Conservation (phyloP, 1,140 invertebrate genomes). For the Dendrolimus kikuchii region DNA sequence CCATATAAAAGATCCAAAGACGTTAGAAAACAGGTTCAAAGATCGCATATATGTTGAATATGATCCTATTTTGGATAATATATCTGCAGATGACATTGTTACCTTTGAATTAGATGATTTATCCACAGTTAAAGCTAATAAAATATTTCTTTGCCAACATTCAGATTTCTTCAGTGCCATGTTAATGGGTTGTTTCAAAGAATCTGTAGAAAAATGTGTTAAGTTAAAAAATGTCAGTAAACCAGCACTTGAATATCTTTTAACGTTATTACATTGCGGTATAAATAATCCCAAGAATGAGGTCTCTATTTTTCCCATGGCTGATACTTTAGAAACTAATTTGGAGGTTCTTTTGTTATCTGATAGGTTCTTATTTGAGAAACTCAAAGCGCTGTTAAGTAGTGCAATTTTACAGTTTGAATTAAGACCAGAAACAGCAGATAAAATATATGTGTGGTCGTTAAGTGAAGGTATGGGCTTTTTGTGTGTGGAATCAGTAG, state of each 20-base stretch:
- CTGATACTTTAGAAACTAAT: constrained; percentile 69
- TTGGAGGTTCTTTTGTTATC: constrained; percentile 78
- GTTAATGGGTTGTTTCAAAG: constrained; percentile 78
- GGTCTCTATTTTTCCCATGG: constrained; percentile 54
- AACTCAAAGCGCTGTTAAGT: constrained; percentile 71
- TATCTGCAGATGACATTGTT: constrained; percentile 61
- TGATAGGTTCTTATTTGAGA: constrained; percentile 77
- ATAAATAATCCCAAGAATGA: constrained; percentile 58
- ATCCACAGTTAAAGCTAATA: constrained; percentile 74
- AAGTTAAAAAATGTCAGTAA: constrained; percentile 73
- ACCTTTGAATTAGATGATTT: constrained; percentile 78
- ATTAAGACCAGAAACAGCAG: constrained; percentile 57
- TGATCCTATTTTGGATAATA: constrained; percentile 53
- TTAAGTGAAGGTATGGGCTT: constrained; percentile 73
- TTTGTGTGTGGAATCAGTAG: constrained; percentile 72
- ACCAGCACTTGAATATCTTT: constrained; percentile 70
- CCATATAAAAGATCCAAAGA: constrained; percentile 66
- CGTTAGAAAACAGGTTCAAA: constrained; percentile 55
- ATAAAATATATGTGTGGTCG: constrained; percentile 73
- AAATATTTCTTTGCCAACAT: constrained; percentile 74
- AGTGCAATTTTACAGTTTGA: constrained; percentile 70
- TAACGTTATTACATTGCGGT: constrained; percentile 69
- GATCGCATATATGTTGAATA: constrained; percentile 45
- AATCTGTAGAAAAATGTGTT: constrained; percentile 74
- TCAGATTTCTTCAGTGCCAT: constrained; percentile 79